Conservation (phyloP, 2,888 invertebrate genomes). For the Aleiodes testaceus region DNA sequence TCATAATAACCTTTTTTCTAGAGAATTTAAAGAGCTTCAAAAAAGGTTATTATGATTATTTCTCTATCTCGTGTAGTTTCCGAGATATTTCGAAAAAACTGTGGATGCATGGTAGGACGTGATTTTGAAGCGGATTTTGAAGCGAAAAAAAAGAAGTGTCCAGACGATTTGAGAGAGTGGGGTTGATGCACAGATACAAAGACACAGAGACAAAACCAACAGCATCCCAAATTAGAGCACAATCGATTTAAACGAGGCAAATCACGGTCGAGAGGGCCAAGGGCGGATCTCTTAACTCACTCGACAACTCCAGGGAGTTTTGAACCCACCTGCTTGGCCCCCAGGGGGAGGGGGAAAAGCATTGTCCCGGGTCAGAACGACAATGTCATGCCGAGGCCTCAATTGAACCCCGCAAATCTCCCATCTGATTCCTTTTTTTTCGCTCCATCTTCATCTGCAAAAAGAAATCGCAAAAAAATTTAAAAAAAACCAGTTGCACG, state of each 20-base stretch:
- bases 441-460: slow-evolving; percentile 31
- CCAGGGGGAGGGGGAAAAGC: slow-evolving; percentile 26
- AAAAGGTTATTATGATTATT: too few species aligned
- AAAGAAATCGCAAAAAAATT: too few species aligned
- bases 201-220: slow-evolving; percentile 2
- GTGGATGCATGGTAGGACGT: too few species aligned
- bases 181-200: neutral
- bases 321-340: slow-evolving; percentile 61
- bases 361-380: slow-evolving; percentile 52
- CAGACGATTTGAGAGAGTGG: slow-evolving; percentile 17
- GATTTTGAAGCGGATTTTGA: too few species aligned
- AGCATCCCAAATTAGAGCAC: slow-evolving; percentile 61
- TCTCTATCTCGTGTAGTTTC: too few species aligned
- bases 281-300: slow-evolving; percentile 65
- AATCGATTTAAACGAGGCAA: slow-evolving; percentile 68
- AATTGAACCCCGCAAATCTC: slow-evolving; percentile 52
- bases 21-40: too few species aligned
- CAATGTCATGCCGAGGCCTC: slow-evolving; percentile 50
- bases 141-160: slow-evolving; percentile 30
- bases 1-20: too few species aligned
- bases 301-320: slow-evolving; percentile 7
- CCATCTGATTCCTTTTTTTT: slow-evolving; percentile 39
- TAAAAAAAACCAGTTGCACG: too few species aligned
- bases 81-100: too few species aligned
- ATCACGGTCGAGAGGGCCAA: slow-evolving; percentile 63